Evolutionary conservation across 2,797 vertebrate genomes (phyloP), one percentile per base, ranked within the genome.

Genomic region (Salmo trutta): DNA sequence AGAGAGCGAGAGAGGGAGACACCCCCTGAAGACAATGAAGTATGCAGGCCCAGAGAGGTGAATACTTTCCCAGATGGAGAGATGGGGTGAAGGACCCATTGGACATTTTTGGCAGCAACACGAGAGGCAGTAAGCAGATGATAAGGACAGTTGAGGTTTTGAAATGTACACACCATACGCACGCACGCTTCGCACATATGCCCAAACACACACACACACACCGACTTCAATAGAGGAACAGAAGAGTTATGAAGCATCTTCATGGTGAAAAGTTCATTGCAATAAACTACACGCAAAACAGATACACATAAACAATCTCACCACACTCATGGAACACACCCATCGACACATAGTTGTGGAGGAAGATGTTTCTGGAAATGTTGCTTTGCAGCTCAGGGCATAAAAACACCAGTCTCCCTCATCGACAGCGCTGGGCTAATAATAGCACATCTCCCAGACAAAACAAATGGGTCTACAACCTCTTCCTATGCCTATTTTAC

Each of bases 21-120:
- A 53, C 65, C 29, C 71, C 79, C 75, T 56, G 16, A 54, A 14
- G 72, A 71, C 81, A 74, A 79, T 75, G 77, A 62, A 77, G 71
- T 79, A 66, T 36, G 77, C 75, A 75, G 77, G 72, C 62, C 27
- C 66, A n/a, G 54, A 62, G 52, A 54, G 51, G 33, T n/a, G 36
- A 75, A 82, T 59, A 56, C n/a, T 4, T 79, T 77, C 77, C 81
- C 81, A 82, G 81, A 82, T 77, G 75, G 47, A 71, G 64, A 71
- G 59, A 54, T 41, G 68, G 64, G 69, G 59, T 67, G 71, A 71
- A 72, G 74, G 80, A 29, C 59, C 17, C 65, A 73, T 73, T 69
- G 62, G 56, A 75, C 75, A 67, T 27, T 21, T 17, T 74, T 69
- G 62, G 70, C 75, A 71, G 64, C 33, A 17, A 74, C n/a, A 24